Conservation (phyloP, 2,888 invertebrate genomes). For the Anarsia innoxiella region DNA sequence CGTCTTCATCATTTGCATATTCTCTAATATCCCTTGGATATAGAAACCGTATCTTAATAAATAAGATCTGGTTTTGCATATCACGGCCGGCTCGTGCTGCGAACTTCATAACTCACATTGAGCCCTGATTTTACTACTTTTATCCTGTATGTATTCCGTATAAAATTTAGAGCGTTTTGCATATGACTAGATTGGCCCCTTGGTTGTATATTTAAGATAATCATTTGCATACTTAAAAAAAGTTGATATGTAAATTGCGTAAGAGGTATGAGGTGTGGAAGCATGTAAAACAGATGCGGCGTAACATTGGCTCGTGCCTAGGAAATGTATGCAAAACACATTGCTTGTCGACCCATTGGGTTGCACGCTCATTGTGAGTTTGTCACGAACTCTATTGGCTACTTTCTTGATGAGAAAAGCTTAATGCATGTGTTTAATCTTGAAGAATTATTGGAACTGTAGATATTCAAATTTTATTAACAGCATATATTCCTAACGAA, state of each 20-base stretch:
- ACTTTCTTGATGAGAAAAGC: too few species aligned
- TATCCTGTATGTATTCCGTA: conserved; percentile 25
- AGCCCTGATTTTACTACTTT: conserved; percentile 23
- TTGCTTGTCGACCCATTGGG: conserved; percentile 6
- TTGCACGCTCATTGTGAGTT: conserved; percentile 5
- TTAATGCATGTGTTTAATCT: too few species aligned
- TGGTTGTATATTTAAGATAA: conserved; percentile 17
- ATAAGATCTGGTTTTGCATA: conserved; percentile 27
- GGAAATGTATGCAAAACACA: conserved; percentile 29
- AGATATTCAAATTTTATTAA: too few species aligned
- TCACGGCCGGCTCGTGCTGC: conserved; percentile 18
- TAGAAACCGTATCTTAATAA: conserved; percentile 24
- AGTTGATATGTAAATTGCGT: conserved; percentile 13
- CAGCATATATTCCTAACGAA: too few species aligned
- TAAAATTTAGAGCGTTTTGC: conserved; percentile 31
- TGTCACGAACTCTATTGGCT: conserved; percentile 13
- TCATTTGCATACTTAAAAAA: conserved; percentile 30
- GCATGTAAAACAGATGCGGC: conserved; percentile 12
- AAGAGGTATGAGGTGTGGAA: conserved; percentile 8
- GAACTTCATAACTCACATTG: conserved; percentile 22
- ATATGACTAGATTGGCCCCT: conserved; percentile 21
- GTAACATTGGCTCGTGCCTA: conserved; percentile 21
- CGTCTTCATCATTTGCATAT: conserved; percentile 38
- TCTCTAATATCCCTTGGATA: conserved; percentile 26
- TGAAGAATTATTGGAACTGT: too few species aligned